Evolutionary conservation across 2,888 invertebrate species (phyloP).

Genomic region (Bombylius discolor): DNA sequence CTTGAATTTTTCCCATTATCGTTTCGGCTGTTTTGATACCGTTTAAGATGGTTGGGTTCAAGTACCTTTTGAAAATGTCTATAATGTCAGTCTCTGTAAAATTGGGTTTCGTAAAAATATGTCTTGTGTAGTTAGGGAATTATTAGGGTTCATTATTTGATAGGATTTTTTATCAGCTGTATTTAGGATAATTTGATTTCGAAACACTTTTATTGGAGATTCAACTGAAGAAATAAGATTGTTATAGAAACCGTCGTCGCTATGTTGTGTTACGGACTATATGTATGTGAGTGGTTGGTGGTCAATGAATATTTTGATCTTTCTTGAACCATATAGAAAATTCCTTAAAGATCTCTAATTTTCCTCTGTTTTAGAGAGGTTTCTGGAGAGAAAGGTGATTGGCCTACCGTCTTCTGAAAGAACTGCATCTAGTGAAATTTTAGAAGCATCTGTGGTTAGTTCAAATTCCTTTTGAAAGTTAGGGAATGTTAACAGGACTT

Average conservation of each 20-base stretch:
- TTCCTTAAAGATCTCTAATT: constrained; percentile 7
- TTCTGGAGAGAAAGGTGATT: constrained; percentile 10
- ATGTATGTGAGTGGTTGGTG: constrained; percentile 12
- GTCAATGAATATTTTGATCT: constrained; percentile 10
- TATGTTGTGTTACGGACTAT: constrained; percentile 5
- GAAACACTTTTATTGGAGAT: constrained; percentile 12
- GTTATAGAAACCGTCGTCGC: constrained; percentile 3
- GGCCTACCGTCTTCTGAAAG: background rate
- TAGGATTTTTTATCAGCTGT: background rate
- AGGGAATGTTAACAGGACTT: background rate
- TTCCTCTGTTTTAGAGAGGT: constrained; percentile 12
- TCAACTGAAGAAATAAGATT: constrained; percentile 6
- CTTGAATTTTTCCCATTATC: background rate
- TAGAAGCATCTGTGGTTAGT: constrained; percentile 8
- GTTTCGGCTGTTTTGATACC: background rate
- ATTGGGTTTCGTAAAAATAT: background rate
- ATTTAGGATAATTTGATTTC: constrained; percentile 10
- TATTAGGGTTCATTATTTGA: background rate
- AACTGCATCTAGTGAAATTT: constrained; percentile 4
- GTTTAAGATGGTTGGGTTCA: background rate
- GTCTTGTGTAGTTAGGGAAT: background rate
- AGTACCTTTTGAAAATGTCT: background rate
- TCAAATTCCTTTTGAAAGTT: background rate
- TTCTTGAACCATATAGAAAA: constrained; percentile 9
- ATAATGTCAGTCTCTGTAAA: background rate